Conservation (phyloP, 2,797 vertebrate genomes). For the Parauchenoglanis ngamensis region DNA sequence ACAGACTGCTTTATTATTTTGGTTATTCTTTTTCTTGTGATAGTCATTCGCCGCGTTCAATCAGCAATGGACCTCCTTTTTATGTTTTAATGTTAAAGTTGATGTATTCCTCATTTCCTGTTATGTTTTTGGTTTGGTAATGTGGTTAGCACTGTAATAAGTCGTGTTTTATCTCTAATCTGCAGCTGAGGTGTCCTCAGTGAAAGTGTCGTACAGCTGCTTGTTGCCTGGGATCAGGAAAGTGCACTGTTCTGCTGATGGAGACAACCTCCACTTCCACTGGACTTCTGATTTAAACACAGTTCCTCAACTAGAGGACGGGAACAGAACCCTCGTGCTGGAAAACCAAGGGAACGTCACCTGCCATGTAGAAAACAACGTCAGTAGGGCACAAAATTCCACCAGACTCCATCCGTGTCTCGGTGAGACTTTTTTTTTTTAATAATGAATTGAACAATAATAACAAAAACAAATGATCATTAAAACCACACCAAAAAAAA, state of each 20-base stretch:
- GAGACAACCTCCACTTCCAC: constrained; percentile 2
- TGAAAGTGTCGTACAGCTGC: constrained; percentile 21
- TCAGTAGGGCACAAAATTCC: not conserved
- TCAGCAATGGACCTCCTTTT: not conserved
- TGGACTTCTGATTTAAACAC: constrained; percentile 3
- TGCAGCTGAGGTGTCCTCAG: constrained; percentile 9
- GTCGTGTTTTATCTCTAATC: not conserved
- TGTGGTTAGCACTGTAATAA: not conserved
- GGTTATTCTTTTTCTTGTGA: not conserved
- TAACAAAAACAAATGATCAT: not conserved
- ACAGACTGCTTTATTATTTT: too few relatives aligned
- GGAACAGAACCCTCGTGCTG: not conserved
- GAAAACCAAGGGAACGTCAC: not conserved
- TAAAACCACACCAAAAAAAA: not conserved
- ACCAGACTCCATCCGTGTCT: not conserved
- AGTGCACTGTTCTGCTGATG: not conserved
- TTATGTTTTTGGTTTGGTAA: not conserved
- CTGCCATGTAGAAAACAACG: constrained; percentile 27
- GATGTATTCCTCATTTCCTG: not conserved
- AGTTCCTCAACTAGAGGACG: not conserved
- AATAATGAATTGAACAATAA: not conserved
- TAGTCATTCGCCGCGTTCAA: not conserved
- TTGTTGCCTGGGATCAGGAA: not conserved
- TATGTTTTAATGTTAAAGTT: not conserved
- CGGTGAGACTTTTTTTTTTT: constrained; percentile 11